Evolutionary conservation across 2,113 vertebrate species (phyloP).

Genomic region (Microcebus murinus): DNA sequence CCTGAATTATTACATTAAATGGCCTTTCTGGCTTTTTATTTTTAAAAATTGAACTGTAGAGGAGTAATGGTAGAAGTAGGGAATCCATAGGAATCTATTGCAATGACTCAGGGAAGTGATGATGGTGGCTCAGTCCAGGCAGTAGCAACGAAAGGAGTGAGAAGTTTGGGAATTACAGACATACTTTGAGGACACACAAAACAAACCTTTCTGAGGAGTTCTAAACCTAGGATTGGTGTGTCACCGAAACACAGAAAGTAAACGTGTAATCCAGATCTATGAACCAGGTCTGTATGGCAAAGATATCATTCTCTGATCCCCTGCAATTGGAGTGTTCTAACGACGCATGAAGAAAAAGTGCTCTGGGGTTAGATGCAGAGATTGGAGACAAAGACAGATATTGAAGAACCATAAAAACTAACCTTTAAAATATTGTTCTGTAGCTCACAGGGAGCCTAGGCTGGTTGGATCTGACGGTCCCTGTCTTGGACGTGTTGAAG

Average conservation of each 20-base stretch:
- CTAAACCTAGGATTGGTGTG: background rate
- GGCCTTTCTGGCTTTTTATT: background rate
- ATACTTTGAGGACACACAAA: background rate
- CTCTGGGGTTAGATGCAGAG: background rate
- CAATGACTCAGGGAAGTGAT: background rate
- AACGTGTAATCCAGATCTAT: background rate
- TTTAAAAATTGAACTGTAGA: background rate
- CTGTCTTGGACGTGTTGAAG: slow-evolving; percentile 57
- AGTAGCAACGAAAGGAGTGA: background rate
- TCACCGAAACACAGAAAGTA: background rate
- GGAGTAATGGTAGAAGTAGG: background rate
- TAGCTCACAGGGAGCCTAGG: background rate
- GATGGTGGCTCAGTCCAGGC: background rate
- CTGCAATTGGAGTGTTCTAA: background rate
- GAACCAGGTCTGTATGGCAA: background rate
- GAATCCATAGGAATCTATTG: background rate
- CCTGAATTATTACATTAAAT: background rate
- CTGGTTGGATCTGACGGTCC: fast-evolving
- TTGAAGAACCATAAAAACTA: background rate
- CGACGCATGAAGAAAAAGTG: background rate
- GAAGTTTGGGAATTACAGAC: background rate
- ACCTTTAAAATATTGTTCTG: background rate
- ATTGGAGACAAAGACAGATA: background rate
- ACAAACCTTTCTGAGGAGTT: background rate
- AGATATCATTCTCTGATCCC: background rate